Evolutionary conservation across 1,140 invertebrate species (phyloP).

Genomic region (Platyscapa corneri): DNA sequence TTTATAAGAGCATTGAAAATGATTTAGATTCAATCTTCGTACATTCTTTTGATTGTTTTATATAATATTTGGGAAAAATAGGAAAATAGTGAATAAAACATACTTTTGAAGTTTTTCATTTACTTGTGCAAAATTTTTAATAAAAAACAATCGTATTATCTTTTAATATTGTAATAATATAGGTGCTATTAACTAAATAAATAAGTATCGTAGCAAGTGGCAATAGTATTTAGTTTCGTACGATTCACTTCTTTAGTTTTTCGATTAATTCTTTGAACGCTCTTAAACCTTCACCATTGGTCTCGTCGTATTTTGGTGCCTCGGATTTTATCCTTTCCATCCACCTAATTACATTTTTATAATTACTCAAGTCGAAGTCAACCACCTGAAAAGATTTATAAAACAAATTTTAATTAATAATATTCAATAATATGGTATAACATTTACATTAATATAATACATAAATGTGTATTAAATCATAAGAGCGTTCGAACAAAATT

Average conservation of each 20-base stretch:
- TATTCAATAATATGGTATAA: background rate
- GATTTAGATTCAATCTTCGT: too few relatives aligned
- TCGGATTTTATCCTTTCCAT: slow-evolving; percentile 80
- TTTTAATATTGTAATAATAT: background rate
- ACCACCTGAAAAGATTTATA: slow-evolving; percentile 76
- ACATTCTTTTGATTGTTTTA: too few relatives aligned
- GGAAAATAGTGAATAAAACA: background rate
- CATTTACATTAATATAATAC: too few relatives aligned
- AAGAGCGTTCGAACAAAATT: too few relatives aligned
- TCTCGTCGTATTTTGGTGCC: slow-evolving; percentile 83
- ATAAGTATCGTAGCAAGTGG: background rate
- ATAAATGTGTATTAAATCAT: too few relatives aligned
- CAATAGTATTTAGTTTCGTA: background rate
- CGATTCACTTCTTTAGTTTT: slow-evolving; percentile 53
- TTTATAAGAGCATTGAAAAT: too few relatives aligned
- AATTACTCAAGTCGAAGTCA: slow-evolving; percentile 80
- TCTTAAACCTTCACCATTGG: slow-evolving; percentile 77
- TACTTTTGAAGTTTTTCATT: background rate
- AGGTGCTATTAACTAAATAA: slow-evolving; percentile 7
- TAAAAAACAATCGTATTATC: slow-evolving; percentile 2
- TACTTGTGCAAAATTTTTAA: background rate
- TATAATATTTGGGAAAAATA: too few relatives aligned
- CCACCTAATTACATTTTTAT: slow-evolving; percentile 82
- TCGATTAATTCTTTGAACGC: slow-evolving; percentile 62
- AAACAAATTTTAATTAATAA: slow-evolving; percentile 15